A percentile compares a stretch with the other conserved stretches of the same genome.
Evolutionary conservation across 2,113 vertebrate species (phyloP).

Genomic region (Megaceryle torquata): DNA sequence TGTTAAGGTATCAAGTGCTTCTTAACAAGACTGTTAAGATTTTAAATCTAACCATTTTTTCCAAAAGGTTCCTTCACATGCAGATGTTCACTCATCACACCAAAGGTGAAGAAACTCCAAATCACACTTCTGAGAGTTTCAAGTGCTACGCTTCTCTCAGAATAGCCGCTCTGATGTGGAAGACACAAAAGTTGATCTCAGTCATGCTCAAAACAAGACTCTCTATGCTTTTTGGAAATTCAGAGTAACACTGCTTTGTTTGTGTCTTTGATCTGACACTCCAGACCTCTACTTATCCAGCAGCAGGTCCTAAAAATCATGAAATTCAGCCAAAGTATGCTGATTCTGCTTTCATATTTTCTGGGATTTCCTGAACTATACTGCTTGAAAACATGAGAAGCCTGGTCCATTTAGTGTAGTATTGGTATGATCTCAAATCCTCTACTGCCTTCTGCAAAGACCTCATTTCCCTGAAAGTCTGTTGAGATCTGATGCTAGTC

Average conservation of each 20-base stretch:
- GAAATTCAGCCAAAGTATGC: neutral
- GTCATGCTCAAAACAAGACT: neutral
- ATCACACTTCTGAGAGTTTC: neutral
- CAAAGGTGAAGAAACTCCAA: neutral
- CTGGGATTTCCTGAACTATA: neutral
- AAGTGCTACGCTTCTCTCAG: neutral
- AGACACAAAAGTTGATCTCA: neutral
- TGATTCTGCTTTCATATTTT: neutral
- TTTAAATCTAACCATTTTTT: neutral
- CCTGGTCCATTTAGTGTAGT: neutral
- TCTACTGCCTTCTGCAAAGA: neutral
- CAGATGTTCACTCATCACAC: neutral
- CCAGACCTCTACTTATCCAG: neutral
- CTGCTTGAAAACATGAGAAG: neutral
- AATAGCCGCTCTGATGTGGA: neutral
- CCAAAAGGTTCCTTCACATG: rapidly evolving
- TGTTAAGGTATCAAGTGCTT: neutral
- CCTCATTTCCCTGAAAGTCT: neutral
- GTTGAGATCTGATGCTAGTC: neutral
- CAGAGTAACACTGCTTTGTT: neutral
- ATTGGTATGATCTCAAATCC: neutral
- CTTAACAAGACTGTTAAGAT: neutral
- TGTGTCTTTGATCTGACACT: neutral
- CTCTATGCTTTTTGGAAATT: neutral
- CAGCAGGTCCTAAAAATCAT: neutral